Evolutionary conservation across 2,113 vertebrate species (phyloP), one percentile per base, ranked within the genome.

Genomic region (Chaenogobius annularis): DNA sequence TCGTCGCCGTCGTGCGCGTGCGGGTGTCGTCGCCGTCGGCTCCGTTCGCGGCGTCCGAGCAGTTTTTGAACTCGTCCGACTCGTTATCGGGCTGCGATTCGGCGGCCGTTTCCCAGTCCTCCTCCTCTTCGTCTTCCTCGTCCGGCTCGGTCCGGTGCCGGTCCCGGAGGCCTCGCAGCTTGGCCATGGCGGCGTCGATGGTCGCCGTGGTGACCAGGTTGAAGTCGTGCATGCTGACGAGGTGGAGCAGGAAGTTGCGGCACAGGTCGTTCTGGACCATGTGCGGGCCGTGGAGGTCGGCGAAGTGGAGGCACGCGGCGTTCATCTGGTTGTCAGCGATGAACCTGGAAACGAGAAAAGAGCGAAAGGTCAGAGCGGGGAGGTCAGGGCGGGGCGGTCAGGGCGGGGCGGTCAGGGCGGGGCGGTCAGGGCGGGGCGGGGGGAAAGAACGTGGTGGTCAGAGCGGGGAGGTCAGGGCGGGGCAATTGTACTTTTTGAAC

Each of bases 291-390:
- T 94, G 95, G 69, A 93, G 94, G 69, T 98, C 95, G 79, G 96
- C 96, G 86, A 99, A 99, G 84, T 94, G 90, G 94, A 97, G 94
- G 87, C 96, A 97, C 73, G 96, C 95, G 69, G 97, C 93, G 88
- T 98, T 96, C 97, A 98, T 99, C 94, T 98, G 97, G 95, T 98
- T 98, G 88, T 99, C 97, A 35, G 97, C 97, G 87, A 99, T 98
- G 93, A 98, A 99, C 87, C 97, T 99, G 94, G 70, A 71, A 10
- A 43, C n/a, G n/a, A n/a, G n/a, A n/a, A n/a, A n/a, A n/a, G n/a
- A n/a, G n/a, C n/a, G n/a, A n/a, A n/a, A 11, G 50, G 48, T 10
- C 2, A 0, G 8, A 37, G 10, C 31, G 1, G 46, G 37, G 9
- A 40, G 9, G 9, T 40, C 9, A 40, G 9, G 4, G 9, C 9